Evolutionary conservation across 2,888 invertebrate species (phyloP).

Genomic region (Meloe dianella): DNA sequence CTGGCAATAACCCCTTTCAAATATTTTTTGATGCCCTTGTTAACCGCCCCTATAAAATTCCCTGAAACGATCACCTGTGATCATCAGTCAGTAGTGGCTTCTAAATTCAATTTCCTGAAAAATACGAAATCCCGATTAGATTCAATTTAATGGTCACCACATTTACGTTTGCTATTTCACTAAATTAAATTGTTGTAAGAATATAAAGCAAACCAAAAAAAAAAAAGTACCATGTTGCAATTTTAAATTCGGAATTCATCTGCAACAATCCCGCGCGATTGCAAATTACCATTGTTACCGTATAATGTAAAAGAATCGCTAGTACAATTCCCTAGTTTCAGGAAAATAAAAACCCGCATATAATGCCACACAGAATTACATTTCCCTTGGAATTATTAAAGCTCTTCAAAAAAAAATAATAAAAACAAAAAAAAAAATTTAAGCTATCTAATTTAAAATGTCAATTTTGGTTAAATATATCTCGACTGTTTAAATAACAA

Average conservation of each 20-base stretch:
- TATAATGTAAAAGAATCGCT: conserved; percentile 43
- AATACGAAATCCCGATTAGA: neutral
- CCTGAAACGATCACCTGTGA: neutral
- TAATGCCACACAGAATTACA: conserved; percentile 46
- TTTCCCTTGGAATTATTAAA: conserved; percentile 46
- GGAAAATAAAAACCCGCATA: conserved; percentile 42
- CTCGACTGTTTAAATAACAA: neutral
- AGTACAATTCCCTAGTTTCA: conserved; percentile 31
- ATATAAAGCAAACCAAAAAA: conserved; percentile 4
- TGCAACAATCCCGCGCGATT: conserved; percentile 40
- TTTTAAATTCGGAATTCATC: conserved; percentile 44
- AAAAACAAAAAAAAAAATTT: conserved; percentile 32
- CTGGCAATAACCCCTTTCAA: neutral
- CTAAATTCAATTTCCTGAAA: neutral
- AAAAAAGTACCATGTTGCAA: conserved; percentile 34
- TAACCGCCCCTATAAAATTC: neutral
- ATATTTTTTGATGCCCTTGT: neutral
- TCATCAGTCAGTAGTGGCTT: neutral
- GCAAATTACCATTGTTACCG: conserved; percentile 49
- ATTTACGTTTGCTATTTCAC: conserved; percentile 12
- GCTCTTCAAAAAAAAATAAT: conserved; percentile 39
- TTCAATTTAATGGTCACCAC: neutral
- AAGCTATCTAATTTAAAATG: conserved; percentile 42
- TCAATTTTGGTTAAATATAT: conserved; percentile 36
- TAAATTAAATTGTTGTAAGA: conserved; percentile 26